Evolutionary conservation across 2,888 invertebrate genomes (phyloP).

Genomic region (Buathra laborator): DNA sequence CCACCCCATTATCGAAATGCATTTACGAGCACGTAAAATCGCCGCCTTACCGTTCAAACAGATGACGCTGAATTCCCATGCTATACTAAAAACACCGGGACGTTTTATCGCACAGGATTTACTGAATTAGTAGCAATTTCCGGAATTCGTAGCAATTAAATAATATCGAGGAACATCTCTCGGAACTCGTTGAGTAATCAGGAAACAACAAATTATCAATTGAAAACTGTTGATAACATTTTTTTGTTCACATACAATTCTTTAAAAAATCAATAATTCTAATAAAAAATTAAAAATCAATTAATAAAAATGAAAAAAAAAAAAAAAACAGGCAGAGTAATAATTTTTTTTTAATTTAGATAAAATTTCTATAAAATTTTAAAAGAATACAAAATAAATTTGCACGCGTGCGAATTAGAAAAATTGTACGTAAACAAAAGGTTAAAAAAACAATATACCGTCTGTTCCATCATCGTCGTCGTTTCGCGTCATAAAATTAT

Average conservation of each 20-base stretch:
- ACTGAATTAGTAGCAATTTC: slow-evolving; percentile 36
- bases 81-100: slow-evolving; percentile 67
- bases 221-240: neutral
- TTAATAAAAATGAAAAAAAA: too few relatives aligned
- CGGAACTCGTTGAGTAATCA: neutral
- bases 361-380: too few relatives aligned
- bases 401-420: too few relatives aligned
- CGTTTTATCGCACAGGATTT: slow-evolving; percentile 72
- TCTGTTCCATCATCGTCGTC: neutral
- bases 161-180: slow-evolving; percentile 5
- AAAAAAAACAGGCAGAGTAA: too few relatives aligned
- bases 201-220: neutral
- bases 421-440: neutral
- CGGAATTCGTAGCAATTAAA: slow-evolving; percentile 42
- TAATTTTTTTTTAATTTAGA: too few relatives aligned
- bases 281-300: too few relatives aligned
- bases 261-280: too few relatives aligned
- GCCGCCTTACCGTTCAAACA: slow-evolving; percentile 70
- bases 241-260: neutral
- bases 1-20: slow-evolving; percentile 66
- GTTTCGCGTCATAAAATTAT: neutral
- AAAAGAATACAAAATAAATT: too few relatives aligned
- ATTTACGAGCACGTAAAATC: slow-evolving; percentile 64
- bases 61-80: slow-evolving; percentile 83
- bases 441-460: neutral